Conservation (phyloP, 2,113 vertebrate genomes). For the Hyaena hyaena region DNA sequence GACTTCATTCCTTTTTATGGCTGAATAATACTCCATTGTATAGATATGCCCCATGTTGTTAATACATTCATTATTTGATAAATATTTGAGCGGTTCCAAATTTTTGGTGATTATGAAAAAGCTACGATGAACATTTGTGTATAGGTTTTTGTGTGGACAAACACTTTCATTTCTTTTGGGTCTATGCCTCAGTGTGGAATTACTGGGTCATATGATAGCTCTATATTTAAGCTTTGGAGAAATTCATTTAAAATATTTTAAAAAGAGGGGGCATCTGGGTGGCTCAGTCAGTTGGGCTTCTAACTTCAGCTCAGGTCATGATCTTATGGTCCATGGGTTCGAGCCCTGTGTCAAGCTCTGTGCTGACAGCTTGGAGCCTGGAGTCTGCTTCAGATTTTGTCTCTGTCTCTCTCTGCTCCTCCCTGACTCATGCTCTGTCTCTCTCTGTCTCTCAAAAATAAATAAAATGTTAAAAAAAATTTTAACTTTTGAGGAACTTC, state of each 20-base stretch:
- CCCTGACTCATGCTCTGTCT: too few relatives aligned
- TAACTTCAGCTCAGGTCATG: too few relatives aligned
- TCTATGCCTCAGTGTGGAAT: neutral
- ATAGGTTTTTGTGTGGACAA: neutral
- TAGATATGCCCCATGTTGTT: neutral
- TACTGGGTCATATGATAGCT: neutral
- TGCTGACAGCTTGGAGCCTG: too few relatives aligned
- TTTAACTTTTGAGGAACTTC: neutral
- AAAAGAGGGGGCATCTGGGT: too few relatives aligned
- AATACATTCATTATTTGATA: neutral
- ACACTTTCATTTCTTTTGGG: neutral
- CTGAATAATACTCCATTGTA: neutral
- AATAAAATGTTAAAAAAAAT: too few relatives aligned
- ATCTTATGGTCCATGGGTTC: too few relatives aligned
- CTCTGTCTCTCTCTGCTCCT: too few relatives aligned
- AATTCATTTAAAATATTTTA: neutral
- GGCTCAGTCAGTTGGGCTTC: too few relatives aligned
- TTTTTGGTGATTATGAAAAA: neutral
- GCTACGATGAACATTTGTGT: neutral
- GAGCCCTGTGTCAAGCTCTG: too few relatives aligned
- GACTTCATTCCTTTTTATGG: neutral
- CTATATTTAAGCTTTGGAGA: neutral
- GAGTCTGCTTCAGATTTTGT: too few relatives aligned
- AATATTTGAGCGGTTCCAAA: neutral
- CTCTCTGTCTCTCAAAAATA: too few relatives aligned